Evolutionary conservation across 2,888 invertebrate species (phyloP), one percentile per base, ranked within the genome.

Genomic region (Neoitamus cyanurus): DNA sequence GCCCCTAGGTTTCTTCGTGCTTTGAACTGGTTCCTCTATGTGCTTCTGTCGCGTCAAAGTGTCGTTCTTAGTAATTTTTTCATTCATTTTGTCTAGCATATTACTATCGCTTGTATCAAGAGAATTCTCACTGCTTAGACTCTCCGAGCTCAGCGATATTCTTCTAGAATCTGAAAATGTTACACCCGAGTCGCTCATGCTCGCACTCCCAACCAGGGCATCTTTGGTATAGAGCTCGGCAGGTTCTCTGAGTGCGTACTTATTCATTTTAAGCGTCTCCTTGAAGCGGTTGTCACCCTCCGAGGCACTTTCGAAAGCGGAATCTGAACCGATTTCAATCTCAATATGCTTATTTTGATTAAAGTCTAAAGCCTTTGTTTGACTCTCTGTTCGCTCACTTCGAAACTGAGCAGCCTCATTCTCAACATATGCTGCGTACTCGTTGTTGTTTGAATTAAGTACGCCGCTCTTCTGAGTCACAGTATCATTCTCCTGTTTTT

Each of bases 61-160:
- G 86, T 91, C 91, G 82, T 91, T 91, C 86, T 91, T 91, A 72
- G 90, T 89, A 34, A 91, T 87, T 85, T 91, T 91, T 86, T 91
- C 91, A 85, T 89, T 88, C 46, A 90, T 87, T 84, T 89, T 88
- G 13, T 88, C 87, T 20, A 89, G 88, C 13, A 88, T 87, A 84
- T 90, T 90, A 15, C 90, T 90, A 77, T 90, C 90, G 84, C 89
- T 89, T 37, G 91, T 90, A 84, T 91, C 91, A 28, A 91, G 87
- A 3, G 91, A 91, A 77, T 89, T 91, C 70, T 91, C 91, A 85
- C 91, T 91, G 77, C 90, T 91, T 69, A 91, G 86, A 84, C 91
- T 91, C 42, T 91, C 91, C 2, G 90, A 90, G 85, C 91, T 91
- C 85, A 91, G 90, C 30, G 91, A 91, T 15, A 90, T 90, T 87